phyloP scores from a whole-genome alignment of 2,797 vertebrate species.

The Hafferia zeledoni region DNA sequence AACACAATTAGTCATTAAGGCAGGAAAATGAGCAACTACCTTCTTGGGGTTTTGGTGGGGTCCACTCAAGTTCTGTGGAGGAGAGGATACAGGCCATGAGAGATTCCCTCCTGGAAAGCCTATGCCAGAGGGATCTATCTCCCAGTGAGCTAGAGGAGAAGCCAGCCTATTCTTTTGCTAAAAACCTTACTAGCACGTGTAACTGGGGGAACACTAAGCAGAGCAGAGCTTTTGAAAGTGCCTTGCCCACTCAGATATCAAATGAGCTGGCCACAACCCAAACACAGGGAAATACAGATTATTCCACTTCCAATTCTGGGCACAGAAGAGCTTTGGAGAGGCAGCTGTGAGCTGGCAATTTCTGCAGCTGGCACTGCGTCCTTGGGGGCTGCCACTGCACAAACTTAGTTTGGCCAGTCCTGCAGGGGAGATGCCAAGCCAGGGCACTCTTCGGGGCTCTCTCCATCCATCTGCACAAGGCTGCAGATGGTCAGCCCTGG shows the following conservation, averaged over 20 bases:
- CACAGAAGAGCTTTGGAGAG: not conserved
- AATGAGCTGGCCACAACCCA: not conserved
- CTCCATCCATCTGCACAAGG: constrained; percentile 1
- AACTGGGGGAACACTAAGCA: not conserved
- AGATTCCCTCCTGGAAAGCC: not conserved
- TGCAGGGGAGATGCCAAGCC: not conserved
- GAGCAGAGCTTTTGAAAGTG: not conserved
- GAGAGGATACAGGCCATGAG: not conserved
- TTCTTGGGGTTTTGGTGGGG: not conserved
- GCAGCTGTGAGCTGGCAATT: not conserved
- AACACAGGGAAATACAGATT: not conserved
- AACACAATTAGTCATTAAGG: not conserved
- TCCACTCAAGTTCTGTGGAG: not conserved
- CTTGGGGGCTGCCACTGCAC: not conserved
- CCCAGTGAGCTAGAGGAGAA: not conserved
- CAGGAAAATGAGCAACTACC: not conserved
- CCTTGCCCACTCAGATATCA: not conserved
- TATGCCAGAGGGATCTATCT: not conserved
- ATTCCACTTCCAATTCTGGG: not conserved
- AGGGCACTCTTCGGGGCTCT: not conserved
- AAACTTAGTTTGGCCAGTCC: not conserved
- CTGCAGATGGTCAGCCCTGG: not conserved
- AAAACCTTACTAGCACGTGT: not conserved
- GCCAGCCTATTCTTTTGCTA: not conserved
- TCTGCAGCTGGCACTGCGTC: not conserved